Conservation (phyloP, 2,113 vertebrate species). For the Corythaeola cristata region DNA sequence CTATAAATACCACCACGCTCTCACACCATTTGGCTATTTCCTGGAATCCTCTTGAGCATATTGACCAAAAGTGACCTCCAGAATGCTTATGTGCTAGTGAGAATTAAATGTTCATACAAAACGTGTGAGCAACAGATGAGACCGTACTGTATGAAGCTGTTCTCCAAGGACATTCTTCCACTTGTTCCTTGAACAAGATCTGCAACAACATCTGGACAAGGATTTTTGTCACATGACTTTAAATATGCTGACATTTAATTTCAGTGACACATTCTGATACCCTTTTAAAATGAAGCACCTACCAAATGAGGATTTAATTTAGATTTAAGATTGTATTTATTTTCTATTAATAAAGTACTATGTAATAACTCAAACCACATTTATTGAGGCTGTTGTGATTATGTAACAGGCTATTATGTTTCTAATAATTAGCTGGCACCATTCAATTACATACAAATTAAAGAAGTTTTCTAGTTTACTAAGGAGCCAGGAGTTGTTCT, state of each 20-base stretch:
- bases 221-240: conserved; percentile 35
- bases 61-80: conserved; percentile 23
- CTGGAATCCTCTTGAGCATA: background rate
- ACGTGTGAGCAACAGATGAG: conserved; percentile 5
- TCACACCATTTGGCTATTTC: conserved; percentile 14
- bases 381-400: conserved; percentile 30
- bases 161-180: conserved; percentile 39
- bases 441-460: conserved; percentile 25
- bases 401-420: conserved; percentile 52
- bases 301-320: conserved; percentile 47
- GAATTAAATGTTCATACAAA: conserved; percentile 40
- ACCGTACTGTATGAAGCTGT: background rate
- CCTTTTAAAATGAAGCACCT: conserved; percentile 40
- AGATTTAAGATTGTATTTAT: conserved; percentile 35
- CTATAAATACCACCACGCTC: background rate
- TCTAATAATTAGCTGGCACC: conserved; percentile 49
- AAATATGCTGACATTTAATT: conserved; percentile 6
- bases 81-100: background rate
- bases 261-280: conserved; percentile 23
- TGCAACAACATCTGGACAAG: conserved; percentile 27
- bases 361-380: conserved; percentile 56
- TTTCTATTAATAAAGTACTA: conserved; percentile 40
- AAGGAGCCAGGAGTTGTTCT: background rate
- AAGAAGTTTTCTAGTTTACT: conserved; percentile 15
- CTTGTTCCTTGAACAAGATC: conserved; percentile 16